These are phyloP conservation scores for Sebastes alutus DNA, from an alignment of 2,797 vertebrate species.

Conservation along the genomic window DNA sequence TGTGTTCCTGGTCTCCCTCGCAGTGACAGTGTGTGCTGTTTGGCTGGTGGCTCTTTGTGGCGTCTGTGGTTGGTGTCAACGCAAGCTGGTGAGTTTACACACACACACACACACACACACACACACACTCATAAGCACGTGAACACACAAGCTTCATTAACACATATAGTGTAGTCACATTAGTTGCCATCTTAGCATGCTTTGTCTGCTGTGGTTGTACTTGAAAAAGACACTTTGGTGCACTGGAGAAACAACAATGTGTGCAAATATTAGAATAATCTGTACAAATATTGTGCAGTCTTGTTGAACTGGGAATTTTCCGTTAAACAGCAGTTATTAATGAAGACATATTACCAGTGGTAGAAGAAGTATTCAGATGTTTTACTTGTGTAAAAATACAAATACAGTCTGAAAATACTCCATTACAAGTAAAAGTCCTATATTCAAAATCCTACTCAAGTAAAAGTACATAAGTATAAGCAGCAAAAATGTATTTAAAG, in stretches of 20 bases:
- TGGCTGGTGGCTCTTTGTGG: slow-evolving; percentile 97
- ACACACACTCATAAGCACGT: not conserved
- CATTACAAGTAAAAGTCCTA: not conserved
- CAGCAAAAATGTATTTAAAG: not conserved
- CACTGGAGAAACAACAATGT: slow-evolving; percentile 9
- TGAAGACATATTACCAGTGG: not conserved
- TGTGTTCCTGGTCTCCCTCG: slow-evolving; percentile 96
- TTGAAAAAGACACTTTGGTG: not conserved
- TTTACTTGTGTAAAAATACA: no score
- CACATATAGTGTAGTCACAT: slow-evolving; percentile 27
- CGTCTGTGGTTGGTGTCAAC: slow-evolving; percentile 99
- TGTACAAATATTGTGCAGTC: slow-evolving; percentile 42
- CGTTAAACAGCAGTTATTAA: not conserved
- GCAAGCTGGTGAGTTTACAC: slow-evolving; percentile 92
- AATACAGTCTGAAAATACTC: not conserved
- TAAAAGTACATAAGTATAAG: not conserved
- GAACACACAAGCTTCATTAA: slow-evolving; percentile 22
- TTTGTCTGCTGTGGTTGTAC: slow-evolving; percentile 11
- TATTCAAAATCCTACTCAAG: not conserved
- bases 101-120: slow-evolving; percentile 26
- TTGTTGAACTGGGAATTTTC: slow-evolving; percentile 7
- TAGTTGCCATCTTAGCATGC: slow-evolving; percentile 26
- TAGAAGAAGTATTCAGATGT: no score
- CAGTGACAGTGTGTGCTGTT: slow-evolving; percentile 97
- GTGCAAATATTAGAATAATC: slow-evolving; percentile 23